These are phyloP conservation scores for Linepithema humile DNA, from an alignment of 1,140 invertebrate genomes.

Conservation along the genomic window DNA sequence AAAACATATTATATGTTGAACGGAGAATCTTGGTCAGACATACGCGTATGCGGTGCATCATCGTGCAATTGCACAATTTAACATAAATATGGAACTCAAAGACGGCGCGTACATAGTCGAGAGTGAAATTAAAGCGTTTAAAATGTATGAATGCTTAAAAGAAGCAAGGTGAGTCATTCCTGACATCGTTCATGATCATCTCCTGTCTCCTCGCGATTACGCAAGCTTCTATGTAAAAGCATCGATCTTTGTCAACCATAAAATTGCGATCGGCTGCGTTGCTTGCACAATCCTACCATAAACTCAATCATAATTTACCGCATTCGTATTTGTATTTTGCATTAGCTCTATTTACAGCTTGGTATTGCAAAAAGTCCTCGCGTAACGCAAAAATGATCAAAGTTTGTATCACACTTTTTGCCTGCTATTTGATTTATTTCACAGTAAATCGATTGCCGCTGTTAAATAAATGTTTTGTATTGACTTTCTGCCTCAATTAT, in stretches of 20 bases:
- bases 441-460: background rate
- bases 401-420: background rate
- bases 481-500: background rate
- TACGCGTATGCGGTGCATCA: constrained; percentile 65
- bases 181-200: constrained; percentile 39
- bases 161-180: constrained; percentile 58
- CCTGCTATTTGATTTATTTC: background rate
- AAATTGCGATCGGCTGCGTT: constrained; percentile 14
- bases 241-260: constrained; percentile 57
- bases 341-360: constrained; percentile 24
- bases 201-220: constrained; percentile 21
- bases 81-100: constrained; percentile 52
- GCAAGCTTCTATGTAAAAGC: constrained; percentile 25
- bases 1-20: background rate
- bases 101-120: constrained; percentile 62
- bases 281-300: constrained; percentile 21
- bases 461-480: background rate
- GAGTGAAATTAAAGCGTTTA: constrained; percentile 74
- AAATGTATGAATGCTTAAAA: constrained; percentile 75
- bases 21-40: constrained; percentile 59
- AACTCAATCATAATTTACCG: constrained; percentile 37
- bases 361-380: background rate
- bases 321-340: constrained; percentile 33
- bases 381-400: background rate
- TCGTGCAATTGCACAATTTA: constrained; percentile 71